Evolutionary conservation across 2,797 vertebrate species (phyloP).

Genomic region (Microctenopoma steveboyesi): DNA sequence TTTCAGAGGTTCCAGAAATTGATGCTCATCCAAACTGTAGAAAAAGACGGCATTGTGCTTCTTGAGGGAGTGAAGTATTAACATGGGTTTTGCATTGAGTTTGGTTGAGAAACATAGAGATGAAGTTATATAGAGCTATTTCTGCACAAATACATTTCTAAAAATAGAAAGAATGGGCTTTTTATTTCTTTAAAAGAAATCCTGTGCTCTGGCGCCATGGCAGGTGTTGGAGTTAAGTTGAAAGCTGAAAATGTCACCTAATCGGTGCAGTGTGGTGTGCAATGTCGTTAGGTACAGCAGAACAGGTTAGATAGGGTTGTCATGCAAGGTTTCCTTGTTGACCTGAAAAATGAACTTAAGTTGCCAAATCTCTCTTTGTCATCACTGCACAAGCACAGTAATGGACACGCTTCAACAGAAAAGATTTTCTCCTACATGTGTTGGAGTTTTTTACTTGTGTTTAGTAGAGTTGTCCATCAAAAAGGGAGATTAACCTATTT

Average conservation of each 20-base stretch:
- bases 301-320: constrained; percentile 69
- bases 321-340: constrained; percentile 19
- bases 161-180: not conserved
- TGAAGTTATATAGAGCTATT: not conserved
- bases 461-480: not conserved
- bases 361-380: constrained; percentile 19
- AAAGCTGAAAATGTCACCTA: constrained; percentile 21
- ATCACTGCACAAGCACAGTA: not conserved
- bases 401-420: not conserved
- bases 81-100: not conserved
- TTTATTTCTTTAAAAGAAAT: not conserved
- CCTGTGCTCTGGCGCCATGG: not conserved
- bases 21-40: constrained; percentile 9
- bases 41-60: not conserved
- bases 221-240: not conserved
- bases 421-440: not conserved
- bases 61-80: not conserved
- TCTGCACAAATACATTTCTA: not conserved
- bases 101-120: not conserved
- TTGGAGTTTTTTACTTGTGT: not conserved
- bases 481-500: no score
- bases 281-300: constrained; percentile 12
- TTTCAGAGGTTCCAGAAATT: constrained; percentile 34
- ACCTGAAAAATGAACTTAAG: not conserved
- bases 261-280: constrained; percentile 1